Evolutionary conservation across 2,888 invertebrate genomes (phyloP).

Genomic region (Lasioglossum leucozonium): DNA sequence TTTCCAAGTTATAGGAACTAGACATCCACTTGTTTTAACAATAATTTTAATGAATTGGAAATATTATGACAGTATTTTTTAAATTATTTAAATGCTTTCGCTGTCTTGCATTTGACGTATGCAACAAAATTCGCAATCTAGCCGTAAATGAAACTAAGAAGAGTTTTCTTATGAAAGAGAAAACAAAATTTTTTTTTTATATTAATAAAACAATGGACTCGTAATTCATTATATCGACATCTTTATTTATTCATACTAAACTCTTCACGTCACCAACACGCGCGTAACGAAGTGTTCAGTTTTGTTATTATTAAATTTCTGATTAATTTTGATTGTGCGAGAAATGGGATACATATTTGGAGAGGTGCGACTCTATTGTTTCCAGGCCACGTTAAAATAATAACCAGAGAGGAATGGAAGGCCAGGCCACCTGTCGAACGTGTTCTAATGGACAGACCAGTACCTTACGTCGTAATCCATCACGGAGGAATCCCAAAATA

Average conservation of each 20-base stretch:
- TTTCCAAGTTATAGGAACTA: background rate
- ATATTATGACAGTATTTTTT: background rate
- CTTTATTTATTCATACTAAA: background rate
- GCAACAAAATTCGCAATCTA: background rate
- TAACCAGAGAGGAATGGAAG: constrained; percentile 80
- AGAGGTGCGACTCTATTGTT: background rate
- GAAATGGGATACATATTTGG: too few species aligned
- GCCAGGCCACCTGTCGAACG: constrained; percentile 75
- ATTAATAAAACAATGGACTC: too few species aligned
- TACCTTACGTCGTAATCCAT: constrained; percentile 82
- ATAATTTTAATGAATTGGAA: background rate
- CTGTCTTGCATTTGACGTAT: background rate
- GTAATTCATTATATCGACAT: too few species aligned
- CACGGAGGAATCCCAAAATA: constrained; percentile 80
- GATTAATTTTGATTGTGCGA: too few species aligned
- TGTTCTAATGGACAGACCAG: constrained; percentile 71
- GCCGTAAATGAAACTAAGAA: background rate
- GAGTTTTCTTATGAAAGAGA: background rate
- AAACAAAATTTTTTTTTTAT: too few species aligned
- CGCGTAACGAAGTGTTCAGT: too few species aligned
- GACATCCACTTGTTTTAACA: background rate
- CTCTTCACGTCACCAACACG: too few species aligned
- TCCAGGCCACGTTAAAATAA: constrained; percentile 77
- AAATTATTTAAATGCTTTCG: background rate
- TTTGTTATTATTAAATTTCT: too few species aligned